phyloP scores from a whole-genome alignment of 2,797 vertebrate species.

The Phrynocephalus guinanensis region DNA sequence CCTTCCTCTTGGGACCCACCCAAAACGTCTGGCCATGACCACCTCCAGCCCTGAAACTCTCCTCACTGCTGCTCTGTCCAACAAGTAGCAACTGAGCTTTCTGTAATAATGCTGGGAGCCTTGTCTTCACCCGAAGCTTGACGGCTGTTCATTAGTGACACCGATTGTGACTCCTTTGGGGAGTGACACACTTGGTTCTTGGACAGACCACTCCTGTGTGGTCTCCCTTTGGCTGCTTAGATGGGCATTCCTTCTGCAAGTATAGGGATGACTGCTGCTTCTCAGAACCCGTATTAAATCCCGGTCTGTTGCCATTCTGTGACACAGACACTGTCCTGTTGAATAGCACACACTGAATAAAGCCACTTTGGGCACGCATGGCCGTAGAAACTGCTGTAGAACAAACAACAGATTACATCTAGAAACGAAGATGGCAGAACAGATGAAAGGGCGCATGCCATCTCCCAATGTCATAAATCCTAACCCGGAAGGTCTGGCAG shows the following conservation, averaged over 20 bases:
- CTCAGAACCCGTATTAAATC: neutral
- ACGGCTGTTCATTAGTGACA: neutral
- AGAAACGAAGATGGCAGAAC: neutral
- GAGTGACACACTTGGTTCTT: neutral
- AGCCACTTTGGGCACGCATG: neutral
- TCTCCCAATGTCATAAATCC: neutral
- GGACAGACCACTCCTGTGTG: neutral
- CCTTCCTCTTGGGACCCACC: constrained; percentile 3
- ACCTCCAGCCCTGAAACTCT: neutral
- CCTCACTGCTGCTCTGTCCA: neutral
- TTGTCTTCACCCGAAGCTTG: neutral
- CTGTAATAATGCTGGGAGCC: neutral
- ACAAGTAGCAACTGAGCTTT: neutral
- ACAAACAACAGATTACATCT: neutral
- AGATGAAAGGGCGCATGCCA: neutral
- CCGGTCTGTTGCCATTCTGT: neutral
- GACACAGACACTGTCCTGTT: neutral
- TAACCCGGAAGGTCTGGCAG: neutral
- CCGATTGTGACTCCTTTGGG: neutral
- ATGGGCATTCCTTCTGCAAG: neutral
- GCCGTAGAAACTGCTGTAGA: neutral
- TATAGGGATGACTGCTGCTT: neutral
- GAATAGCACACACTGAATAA: neutral
- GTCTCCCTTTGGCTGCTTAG: neutral
- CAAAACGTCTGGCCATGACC: constrained; percentile 6